Base-by-base conservation (phyloP, 2,888 invertebrate genomes). In the Brachylomia viminalis region DNA sequence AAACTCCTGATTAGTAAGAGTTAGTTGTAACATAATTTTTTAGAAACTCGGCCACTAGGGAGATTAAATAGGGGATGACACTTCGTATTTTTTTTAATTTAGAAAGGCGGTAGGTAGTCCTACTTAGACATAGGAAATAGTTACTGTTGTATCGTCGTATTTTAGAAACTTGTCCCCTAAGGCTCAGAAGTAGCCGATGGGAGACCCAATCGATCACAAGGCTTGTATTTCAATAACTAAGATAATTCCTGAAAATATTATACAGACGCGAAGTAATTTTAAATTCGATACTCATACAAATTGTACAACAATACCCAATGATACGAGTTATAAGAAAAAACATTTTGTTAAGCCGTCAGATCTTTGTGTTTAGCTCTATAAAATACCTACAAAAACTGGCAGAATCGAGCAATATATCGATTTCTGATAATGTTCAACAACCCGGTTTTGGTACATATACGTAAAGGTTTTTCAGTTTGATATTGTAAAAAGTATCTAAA, bases 181-280 rank as follows among this genome's bases (percentile, higher is more conserved):
- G 47, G 15, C 13, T 30, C 30, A 20, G 30, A 23, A 23, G 13
- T 23, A 30, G 23, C 8, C 4, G n/a, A n/a, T 45, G 45, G 20
- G 1, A 30, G 15, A 30, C 15, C 47, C 15, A 20, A 47, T 42
- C 27, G 13, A 7, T 2, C 8, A 65, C 45, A 20, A 4, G 15
- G 23, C 45, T 47, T 47, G 23, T 15, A n/a, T 49, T 66, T 66
- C 27, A 47, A 66, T 23, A 66, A 23, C 15, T 47, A 33, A 49
- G 1, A 47, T 23, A 38, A 20, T 61, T 52, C 49, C 42, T 49
- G 17, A 38, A 59, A 70, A 61, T 30, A 49, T 30, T 49, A 61
- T 61, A 52, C 13, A 11, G 15, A 59, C 23, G 6, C 54, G 47
- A 80, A 80, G 38, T 77, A 72, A 80, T 62, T 20, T 42, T 56